Evolutionary conservation across 2,113 vertebrate genomes (phyloP).

Genomic region (Syngnathoides biaculeatus): DNA sequence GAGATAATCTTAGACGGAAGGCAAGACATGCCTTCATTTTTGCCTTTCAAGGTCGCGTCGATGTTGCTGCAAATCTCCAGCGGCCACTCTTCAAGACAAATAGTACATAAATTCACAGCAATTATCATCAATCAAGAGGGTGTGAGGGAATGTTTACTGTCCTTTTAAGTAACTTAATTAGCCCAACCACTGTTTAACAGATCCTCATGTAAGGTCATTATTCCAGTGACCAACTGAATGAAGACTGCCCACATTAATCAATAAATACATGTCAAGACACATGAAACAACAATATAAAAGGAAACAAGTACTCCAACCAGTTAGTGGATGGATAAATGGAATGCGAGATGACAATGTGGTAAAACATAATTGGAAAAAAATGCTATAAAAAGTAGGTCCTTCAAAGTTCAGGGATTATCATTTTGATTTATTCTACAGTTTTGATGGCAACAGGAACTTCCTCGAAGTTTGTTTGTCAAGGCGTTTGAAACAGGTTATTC

Average conservation of each 20-base stretch:
- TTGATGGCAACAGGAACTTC: conserved; percentile 15
- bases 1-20: conserved; percentile 20
- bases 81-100: conserved; percentile 35
- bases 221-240: conserved; percentile 66
- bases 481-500: not conserved
- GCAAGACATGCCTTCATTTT: conserved; percentile 21
- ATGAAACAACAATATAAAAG: conserved; percentile 34
- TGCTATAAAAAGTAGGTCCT: conserved; percentile 14
- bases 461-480: conserved; percentile 1
- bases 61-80: conserved; percentile 27
- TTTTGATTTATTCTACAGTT: conserved; percentile 5
- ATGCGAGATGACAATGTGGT: conserved; percentile 30
- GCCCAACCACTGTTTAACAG: conserved; percentile 77
- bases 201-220: conserved; percentile 67
- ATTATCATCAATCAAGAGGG: conserved; percentile 57
- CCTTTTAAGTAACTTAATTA: conserved; percentile 46
- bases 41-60: conserved; percentile 24
- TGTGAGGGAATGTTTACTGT: conserved; percentile 24
- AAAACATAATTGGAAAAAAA: conserved; percentile 7
- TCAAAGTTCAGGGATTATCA: conserved; percentile 5
- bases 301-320: conserved; percentile 30
- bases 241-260: conserved; percentile 72
- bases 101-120: conserved; percentile 72
- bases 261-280: conserved; percentile 72
- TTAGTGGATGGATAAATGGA: conserved; percentile 22